phyloP scores from a whole-genome alignment of 1,140 invertebrate species.

The Drosophila orosa region DNA sequence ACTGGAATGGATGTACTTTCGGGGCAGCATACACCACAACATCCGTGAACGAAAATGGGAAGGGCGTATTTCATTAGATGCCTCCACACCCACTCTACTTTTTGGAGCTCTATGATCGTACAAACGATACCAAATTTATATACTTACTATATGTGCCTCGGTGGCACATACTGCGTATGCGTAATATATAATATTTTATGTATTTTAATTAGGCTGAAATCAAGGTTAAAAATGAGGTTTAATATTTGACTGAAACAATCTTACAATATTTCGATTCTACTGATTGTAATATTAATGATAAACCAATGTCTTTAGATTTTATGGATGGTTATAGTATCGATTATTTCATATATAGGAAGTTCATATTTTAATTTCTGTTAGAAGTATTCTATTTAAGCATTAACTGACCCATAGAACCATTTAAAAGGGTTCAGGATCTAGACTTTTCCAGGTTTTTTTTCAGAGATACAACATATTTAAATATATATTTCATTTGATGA shows the following conservation, averaged over 20 bases:
- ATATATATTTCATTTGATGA: too few species aligned
- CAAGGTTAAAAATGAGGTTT: not conserved
- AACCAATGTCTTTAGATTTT: too few species aligned
- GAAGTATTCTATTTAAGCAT: too few species aligned
- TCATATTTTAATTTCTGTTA: too few species aligned
- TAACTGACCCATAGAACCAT: too few species aligned
- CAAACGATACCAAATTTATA: not conserved
- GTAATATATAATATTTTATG: constrained; percentile 20
- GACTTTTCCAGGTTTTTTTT: too few species aligned
- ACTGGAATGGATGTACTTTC: constrained; percentile 48
- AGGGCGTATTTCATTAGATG: constrained; percentile 50
- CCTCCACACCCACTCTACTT: constrained; percentile 45
- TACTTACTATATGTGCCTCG: constrained; percentile 2
- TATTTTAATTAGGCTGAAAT: constrained; percentile 10
- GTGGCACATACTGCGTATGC: constrained; percentile 17
- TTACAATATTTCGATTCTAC: not conserved
- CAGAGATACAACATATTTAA: not conserved
- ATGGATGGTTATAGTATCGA: too few species aligned
- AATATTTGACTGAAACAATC: not conserved
- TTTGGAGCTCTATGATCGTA: constrained; percentile 33
- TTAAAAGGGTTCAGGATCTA: too few species aligned
- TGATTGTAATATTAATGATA: not conserved
- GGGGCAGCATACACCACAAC: constrained; percentile 48
- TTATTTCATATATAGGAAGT: too few species aligned
- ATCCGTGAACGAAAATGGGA: constrained; percentile 49